Evolutionary conservation across 2,113 vertebrate genomes (phyloP), one percentile per base, ranked within the genome.

Genomic region (Hemibagrus wyckioides): DNA sequence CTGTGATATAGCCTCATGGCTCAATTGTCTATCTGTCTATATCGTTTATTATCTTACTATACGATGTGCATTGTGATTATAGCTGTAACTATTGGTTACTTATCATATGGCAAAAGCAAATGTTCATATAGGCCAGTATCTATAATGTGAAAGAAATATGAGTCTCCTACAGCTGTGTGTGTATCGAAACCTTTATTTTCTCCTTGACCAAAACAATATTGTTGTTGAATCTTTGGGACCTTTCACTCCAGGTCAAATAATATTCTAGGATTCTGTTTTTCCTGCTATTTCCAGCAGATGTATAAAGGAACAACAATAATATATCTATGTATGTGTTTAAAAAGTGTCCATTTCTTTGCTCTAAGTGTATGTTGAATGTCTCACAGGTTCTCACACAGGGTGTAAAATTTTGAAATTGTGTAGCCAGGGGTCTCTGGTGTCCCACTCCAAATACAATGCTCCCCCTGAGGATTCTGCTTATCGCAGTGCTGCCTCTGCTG

Each of bases 401-500:
- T 21, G 6, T 80, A 69, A 57, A 25, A 36, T 33, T 44, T 44
- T 59, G 30, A 76, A 87, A 52, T 41, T 11, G 30, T 28, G 59
- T 21, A 30, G 5, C 65, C 19, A 13, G n/a, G 39, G n/a, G 23
- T 63, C n/a, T 77, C 57, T 87, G 81, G 14, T 41, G 21, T 83
- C 80, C 21, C n/a, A 52, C 39, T 65, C 13, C 39, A 50, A 23
- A 30, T 50, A 84, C 44, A 52, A 87, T 79, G 86, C 50, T 79
- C 3, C 15, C 21, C 48, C 14, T 83, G 25, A 36, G 48, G 81
- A 54, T 33, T 6, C 57, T 87, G 15, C 30, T 87, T 54, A 67
- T 25, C 41, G 28, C 81, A 44, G 44, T 73, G 41, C 59, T 87
- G 4, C 56, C 86, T 83, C 71, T 84, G 59, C 57, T 84, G 71